These are phyloP conservation scores for Blera fallax DNA, from an alignment of 2,888 invertebrate species.

Conservation along the genomic window DNA sequence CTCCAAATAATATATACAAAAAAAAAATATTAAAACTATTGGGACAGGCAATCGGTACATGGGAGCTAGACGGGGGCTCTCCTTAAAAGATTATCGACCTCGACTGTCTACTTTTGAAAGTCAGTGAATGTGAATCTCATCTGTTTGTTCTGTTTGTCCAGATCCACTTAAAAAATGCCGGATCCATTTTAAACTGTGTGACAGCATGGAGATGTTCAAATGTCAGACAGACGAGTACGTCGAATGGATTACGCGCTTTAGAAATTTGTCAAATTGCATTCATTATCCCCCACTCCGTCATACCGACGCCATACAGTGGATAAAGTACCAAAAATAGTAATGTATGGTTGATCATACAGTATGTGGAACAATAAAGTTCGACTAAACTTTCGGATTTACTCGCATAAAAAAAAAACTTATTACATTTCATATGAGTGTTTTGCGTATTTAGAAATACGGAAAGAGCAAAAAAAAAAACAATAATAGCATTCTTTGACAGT, in stretches of 20 bases:
- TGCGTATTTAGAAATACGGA: too few relatives aligned
- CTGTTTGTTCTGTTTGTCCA: constrained; percentile 3
- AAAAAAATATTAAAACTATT: background rate
- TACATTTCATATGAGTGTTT: too few relatives aligned
- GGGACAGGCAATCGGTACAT: too few relatives aligned
- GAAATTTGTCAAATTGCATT: constrained; percentile 63
- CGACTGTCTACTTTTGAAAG: constrained; percentile 44
- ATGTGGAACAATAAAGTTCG: background rate
- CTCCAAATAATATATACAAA: background rate
- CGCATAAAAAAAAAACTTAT: too few relatives aligned
- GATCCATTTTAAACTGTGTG: constrained; percentile 43
- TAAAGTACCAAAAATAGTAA: background rate
- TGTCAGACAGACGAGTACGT: constrained; percentile 54
- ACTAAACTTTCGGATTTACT: background rate
- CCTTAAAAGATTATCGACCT: constrained; percentile 66
- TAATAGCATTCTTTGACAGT: too few relatives aligned
- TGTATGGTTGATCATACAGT: background rate
- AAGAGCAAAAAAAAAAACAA: too few relatives aligned
- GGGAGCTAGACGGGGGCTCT: background rate
- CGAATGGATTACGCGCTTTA: constrained; percentile 45
- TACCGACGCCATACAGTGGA: background rate
- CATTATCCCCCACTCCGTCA: constrained; percentile 2
- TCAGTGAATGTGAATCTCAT: constrained; percentile 27
- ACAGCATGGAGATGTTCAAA: constrained; percentile 52
- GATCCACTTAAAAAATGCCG: constrained; percentile 37